Percentiles rank a stretch among this genome's conserved stretches.
Conservation (phyloP, 2,888 invertebrate genomes). For the Conomelus anceps region DNA sequence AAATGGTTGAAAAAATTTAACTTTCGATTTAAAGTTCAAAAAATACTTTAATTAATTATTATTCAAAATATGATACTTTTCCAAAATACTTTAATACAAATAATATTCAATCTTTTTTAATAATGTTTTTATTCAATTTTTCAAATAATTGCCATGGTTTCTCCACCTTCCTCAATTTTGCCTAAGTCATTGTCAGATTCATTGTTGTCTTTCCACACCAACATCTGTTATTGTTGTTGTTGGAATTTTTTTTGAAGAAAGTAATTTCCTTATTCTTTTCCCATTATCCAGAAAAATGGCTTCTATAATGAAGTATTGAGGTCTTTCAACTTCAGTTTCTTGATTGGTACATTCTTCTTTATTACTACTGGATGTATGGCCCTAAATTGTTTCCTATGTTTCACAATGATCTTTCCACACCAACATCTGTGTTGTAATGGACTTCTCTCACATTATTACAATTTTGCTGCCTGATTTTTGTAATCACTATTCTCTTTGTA, state of each 20-base stretch:
- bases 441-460: slow-evolving; percentile 17
- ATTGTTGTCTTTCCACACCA: background rate
- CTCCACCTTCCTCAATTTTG: slow-evolving; percentile 17
- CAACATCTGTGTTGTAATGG: slow-evolving; percentile 18
- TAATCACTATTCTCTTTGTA: slow-evolving; percentile 14
- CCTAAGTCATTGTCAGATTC: slow-evolving; percentile 17
- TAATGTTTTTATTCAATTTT: too few relatives aligned
- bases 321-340: slow-evolving; percentile 20
- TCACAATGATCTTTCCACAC: slow-evolving; percentile 15
- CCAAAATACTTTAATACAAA: too few relatives aligned
- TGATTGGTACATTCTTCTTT: slow-evolving; percentile 18
- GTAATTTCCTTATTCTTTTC: slow-evolving; percentile 17
- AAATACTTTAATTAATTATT: background rate
- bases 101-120: too few relatives aligned
- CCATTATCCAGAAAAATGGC: slow-evolving; percentile 18
- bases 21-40: background rate
- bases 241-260: slow-evolving; percentile 21
- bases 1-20: too few relatives aligned
- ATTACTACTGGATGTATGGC: slow-evolving; percentile 14
- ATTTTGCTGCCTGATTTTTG: slow-evolving; percentile 14
- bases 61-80: background rate
- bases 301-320: slow-evolving; percentile 16
- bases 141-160: background rate
- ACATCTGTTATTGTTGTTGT: slow-evolving; percentile 18
- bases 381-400: slow-evolving; percentile 17